Conservation (phyloP, 2,888 invertebrate species). For the Shargacucullia verbasci region DNA sequence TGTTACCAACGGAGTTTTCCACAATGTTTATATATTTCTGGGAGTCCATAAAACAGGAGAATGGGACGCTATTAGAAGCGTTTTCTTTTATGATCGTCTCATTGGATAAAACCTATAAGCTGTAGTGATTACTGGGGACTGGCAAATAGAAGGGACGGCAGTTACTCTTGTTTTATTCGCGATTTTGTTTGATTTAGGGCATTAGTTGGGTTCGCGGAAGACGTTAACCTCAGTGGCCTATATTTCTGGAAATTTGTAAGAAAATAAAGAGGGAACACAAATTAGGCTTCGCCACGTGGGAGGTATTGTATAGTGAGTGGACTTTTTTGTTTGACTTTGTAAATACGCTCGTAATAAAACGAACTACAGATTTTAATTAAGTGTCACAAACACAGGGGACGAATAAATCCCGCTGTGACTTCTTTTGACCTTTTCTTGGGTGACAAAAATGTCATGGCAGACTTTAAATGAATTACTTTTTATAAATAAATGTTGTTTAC, state of each 20-base stretch:
- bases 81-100: conserved; percentile 56
- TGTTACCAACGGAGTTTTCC: conserved; percentile 13
- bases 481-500: not conserved
- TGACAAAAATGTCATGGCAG: conserved; percentile 1
- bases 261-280: conserved; percentile 3
- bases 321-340: no score
- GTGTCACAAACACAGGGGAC: not conserved
- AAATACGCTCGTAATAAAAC: not conserved
- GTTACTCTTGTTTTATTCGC: conserved; percentile 39
- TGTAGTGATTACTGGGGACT: conserved; percentile 10
- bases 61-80: conserved; percentile 39
- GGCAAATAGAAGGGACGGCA: conserved; percentile 34
- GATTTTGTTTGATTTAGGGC: conserved; percentile 38
- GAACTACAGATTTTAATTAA: not conserved
- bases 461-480: conserved; percentile 1
- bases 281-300: not conserved
- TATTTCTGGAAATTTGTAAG: conserved; percentile 2
- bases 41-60: conserved; percentile 49
- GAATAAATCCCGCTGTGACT: conserved; percentile 1
- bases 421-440: conserved; percentile 1
- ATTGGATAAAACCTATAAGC: conserved; percentile 34
- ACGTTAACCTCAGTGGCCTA: conserved; percentile 5
- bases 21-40: conserved; percentile 38
- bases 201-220: not conserved
- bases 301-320: no score